Conservation (phyloP, 2,113 vertebrate species). For the Dunckerocampus dactyliophorus region DNA sequence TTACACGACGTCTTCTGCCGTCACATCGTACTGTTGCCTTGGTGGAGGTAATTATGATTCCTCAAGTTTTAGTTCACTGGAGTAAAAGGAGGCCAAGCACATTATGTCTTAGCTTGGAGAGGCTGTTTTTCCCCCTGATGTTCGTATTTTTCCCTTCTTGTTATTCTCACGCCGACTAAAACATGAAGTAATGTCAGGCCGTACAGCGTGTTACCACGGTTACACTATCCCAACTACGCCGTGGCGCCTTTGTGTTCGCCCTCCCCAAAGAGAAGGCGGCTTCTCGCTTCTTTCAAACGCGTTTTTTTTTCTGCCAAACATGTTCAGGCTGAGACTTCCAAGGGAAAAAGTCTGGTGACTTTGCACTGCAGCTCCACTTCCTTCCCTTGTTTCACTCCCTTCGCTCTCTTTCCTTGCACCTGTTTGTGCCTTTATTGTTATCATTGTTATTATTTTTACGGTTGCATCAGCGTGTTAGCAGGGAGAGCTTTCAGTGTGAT, state of each 20-base stretch:
- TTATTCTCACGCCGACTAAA: no score
- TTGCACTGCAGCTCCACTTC: conserved; percentile 27
- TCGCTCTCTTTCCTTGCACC: background rate
- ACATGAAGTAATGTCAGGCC: background rate
- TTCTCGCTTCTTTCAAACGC: background rate
- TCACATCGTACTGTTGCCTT: no score
- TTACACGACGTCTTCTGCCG: no score
- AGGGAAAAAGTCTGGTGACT: conserved; percentile 35
- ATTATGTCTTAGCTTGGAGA: no score
- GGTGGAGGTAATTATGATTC: no score
- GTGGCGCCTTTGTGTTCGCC: background rate
- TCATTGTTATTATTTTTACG: no score
- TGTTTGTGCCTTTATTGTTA: background rate
- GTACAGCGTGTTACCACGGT: background rate
- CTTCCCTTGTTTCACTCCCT: conserved; percentile 21
- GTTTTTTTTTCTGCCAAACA: background rate
- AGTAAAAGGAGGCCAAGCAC: no score
- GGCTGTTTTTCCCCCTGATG: no score
- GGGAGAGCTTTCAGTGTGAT: background rate
- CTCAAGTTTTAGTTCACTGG: no score
- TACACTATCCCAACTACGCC: background rate
- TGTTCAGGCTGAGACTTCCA: conserved; percentile 14
- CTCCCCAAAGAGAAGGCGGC: background rate
- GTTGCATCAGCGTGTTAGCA: background rate
- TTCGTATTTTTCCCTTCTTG: no score